phyloP scores from a whole-genome alignment of 1,140 invertebrate genomes.

The Tetramorium parvispinum region DNA sequence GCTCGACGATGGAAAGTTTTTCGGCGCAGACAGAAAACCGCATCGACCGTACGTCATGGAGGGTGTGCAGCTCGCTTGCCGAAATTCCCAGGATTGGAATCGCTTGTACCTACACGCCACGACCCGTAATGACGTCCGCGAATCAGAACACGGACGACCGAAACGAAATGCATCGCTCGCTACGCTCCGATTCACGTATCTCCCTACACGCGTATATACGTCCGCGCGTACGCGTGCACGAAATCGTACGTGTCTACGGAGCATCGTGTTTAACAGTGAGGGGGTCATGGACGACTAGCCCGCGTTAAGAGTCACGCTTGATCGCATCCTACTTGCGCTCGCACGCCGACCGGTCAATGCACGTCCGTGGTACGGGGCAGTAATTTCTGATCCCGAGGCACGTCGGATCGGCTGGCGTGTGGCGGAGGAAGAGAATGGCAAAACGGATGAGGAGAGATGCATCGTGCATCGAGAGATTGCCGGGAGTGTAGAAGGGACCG shows the following conservation, averaged over 20 bases:
- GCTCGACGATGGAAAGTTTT: slow-evolving; percentile 34
- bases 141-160: slow-evolving; percentile 66
- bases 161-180: slow-evolving; percentile 66
- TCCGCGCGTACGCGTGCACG: slow-evolving; percentile 39
- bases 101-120: slow-evolving; percentile 10
- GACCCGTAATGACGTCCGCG: slow-evolving; percentile 68
- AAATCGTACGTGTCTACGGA: slow-evolving; percentile 31
- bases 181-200: slow-evolving; percentile 61
- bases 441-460: slow-evolving; percentile 57
- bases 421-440: slow-evolving; percentile 65
- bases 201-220: neutral
- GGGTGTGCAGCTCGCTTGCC: neutral
- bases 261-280: slow-evolving; percentile 60
- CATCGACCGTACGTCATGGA: slow-evolving; percentile 23
- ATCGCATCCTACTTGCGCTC: slow-evolving; percentile 76
- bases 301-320: slow-evolving; percentile 82
- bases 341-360: slow-evolving; percentile 80
- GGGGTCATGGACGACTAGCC: slow-evolving; percentile 82
- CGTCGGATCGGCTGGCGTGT: slow-evolving; percentile 72
- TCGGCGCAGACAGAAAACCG: slow-evolving; percentile 30
- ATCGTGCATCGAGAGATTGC: slow-evolving; percentile 41
- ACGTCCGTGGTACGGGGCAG: slow-evolving; percentile 76
- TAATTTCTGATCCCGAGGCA: slow-evolving; percentile 81
- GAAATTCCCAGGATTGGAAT: slow-evolving; percentile 51
- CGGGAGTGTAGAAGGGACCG: slow-evolving; percentile 20